Base-by-base conservation (phyloP, 1,140 invertebrate species). In the Drosophila kurseongensis region DNA sequence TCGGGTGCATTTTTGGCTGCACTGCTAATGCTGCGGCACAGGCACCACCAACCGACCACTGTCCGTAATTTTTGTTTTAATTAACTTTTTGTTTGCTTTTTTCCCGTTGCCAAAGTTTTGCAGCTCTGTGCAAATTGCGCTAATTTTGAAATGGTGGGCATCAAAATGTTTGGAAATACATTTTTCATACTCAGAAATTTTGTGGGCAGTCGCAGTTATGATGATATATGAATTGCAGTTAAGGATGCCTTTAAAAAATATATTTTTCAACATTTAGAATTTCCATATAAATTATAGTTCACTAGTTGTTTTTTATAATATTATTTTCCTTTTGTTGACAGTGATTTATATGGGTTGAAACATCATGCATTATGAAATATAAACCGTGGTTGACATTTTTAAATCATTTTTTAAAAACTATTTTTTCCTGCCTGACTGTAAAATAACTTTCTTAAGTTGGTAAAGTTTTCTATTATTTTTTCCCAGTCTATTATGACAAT, bases 21-120 rank as follows among this genome's bases (percentile, higher is more conserved):
- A 61, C 63, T 83, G 58, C 79, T 88, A 88, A 89, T 88, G 52
- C 81, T 88, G 84, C 65, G 79, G 79, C 75, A 82, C 75, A 55
- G 57, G 38, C 55, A 59, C 51, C 60, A 45, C 54, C 45, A 51
- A 45, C 23, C 40, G 44, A 55, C 63, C 78, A 66, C 54, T 81
- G 66, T 51, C 66, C 16, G 58, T 73, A 78, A 62, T 75, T 85
- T 85, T 85, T 85, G 73, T 81, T 86, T 85, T 86, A 80, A 78
- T 85, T 80, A 80, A 78, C 42, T 78, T 85, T 84, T 73, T 66
- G 58, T 62, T 78, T 61, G 36, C 44, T 40, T 54, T 59, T 71
- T 36, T 57, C n/a, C 38, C 10, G 55, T 65, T 61, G 44, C 51
- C 48, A 51, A 75, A 75, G 18, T 75, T 75, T 50, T 75, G 59